Conservation (phyloP, 2,113 vertebrate species). For the Delphinus delphis region DNA sequence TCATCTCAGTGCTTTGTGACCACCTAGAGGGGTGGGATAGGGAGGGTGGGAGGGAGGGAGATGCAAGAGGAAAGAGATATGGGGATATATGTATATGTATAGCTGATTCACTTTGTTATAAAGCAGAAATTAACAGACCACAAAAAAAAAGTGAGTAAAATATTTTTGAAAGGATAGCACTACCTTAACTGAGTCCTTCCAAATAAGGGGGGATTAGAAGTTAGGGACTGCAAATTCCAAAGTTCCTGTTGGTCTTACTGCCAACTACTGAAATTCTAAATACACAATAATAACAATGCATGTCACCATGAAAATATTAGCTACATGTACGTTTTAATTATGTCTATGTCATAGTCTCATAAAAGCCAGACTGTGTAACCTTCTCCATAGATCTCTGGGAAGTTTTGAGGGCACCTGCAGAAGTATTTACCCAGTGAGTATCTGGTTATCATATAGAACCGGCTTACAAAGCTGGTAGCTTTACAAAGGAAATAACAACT, state of each 20-base stretch:
- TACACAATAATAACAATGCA: neutral
- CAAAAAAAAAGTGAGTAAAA: neutral
- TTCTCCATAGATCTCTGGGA: neutral
- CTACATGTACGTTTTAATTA: neutral
- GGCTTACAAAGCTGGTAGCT: neutral
- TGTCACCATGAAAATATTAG: neutral
- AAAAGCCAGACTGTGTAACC: neutral
- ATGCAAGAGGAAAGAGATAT: too few species aligned
- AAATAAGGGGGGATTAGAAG: neutral
- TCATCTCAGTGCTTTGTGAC: too few species aligned
- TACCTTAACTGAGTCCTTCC: neutral
- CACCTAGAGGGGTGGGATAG: too few species aligned
- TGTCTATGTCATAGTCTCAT: too few species aligned
- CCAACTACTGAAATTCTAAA: neutral
- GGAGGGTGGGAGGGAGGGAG: too few species aligned
- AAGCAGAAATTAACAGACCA: too few species aligned
- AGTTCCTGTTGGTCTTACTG: neutral
- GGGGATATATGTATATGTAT: too few species aligned
- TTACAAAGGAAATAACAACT: neutral
- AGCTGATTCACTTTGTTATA: too few species aligned
- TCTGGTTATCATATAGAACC: neutral
- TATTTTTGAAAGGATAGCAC: slow-evolving; percentile 4
- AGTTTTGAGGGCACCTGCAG: neutral
- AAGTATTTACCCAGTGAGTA: neutral
- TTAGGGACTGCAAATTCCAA: neutral